Evolutionary conservation across 37 sponge, comb jelly and placozoan species (phyloP).

Genomic region (Eunapius fragilis): DNA sequence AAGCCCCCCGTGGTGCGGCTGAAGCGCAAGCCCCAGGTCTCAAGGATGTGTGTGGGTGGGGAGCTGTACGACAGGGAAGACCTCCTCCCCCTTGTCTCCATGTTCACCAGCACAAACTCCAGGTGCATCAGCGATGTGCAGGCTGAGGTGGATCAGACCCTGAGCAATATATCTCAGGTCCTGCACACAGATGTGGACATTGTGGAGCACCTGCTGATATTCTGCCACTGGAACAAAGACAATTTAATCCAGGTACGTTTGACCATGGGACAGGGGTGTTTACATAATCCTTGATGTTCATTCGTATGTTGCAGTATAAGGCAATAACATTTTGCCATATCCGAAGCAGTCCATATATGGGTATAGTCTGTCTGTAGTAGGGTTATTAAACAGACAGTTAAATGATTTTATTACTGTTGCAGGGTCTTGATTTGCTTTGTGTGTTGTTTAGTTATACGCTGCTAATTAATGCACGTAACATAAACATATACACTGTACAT

Average conservation of each 20-base stretch:
- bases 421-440: too few relatives aligned
- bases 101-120: slow-evolving; percentile 27
- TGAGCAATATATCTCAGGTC: slow-evolving; percentile 27
- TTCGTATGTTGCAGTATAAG: too few relatives aligned
- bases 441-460: too few relatives aligned
- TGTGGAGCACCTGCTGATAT: slow-evolving; percentile 50
- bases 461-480: too few relatives aligned
- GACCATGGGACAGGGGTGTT: too few relatives aligned
- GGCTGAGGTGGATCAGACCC: background rate
- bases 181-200: slow-evolving; percentile 11
- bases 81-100: slow-evolving; percentile 21
- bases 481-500: too few relatives aligned
- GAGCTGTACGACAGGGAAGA: slow-evolving; percentile 26
- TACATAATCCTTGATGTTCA: too few relatives aligned
- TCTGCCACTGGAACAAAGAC: slow-evolving; percentile 70
- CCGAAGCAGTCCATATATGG: too few relatives aligned
- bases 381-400: too few relatives aligned
- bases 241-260: slow-evolving; percentile 16
- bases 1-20: background rate
- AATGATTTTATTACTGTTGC: too few relatives aligned
- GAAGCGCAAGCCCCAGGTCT: slow-evolving; percentile 19
- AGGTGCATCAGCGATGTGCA: slow-evolving; percentile 31
- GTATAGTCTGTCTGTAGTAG: too few relatives aligned
- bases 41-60: background rate
- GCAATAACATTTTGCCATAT: too few relatives aligned